Evolutionary conservation across 2,113 vertebrate species (phyloP), one percentile per base, ranked within the genome.

Genomic region (Oriolus oriolus): DNA sequence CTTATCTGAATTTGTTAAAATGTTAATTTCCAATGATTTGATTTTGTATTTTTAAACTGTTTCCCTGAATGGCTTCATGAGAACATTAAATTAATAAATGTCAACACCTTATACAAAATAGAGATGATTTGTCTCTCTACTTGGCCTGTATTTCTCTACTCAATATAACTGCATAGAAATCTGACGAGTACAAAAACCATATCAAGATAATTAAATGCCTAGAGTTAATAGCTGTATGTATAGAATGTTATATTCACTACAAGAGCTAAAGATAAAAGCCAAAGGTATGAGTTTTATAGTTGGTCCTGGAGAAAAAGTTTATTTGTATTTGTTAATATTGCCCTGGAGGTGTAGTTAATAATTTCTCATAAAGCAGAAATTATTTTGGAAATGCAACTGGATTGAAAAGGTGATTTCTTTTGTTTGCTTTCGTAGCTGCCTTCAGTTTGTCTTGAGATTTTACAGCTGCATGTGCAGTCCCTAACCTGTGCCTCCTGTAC

Each of bases 71-170:
- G 33, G 41, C 42, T 97, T 96, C 77, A 94, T 56, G 66, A 94
- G 86, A 96, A 89, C 31, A 81, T 93, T 88, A 94, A 97, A 97
- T 97, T 90, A 97, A 75, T 97, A 96, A 90, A 47, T 94, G 74
- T 96, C 96, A 96, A 89, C 68, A 96, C 61, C 31, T 96, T 69
- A 95, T 80, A 91, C 71, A 95, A 94, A 95, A 93, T 73, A 84
- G 41, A 91, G 52, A 87, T 94, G 31, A 97, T 94, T 96, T 94
- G 90, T 96, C 91, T 93, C 73, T 95, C 70, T 94, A 64, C 30
- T 84, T 93, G 42, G 33, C 89, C 82, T 86, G 78, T 96, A 93
- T 86, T 45, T 44, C 23, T 69, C 39, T 28, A 16, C 33, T 53
- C 45, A 28, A 94, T 73, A 90, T 95, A 96, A 97, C 95, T 96